phyloP scores from a whole-genome alignment of 2,113 vertebrate species.

The Cricetomys ansorgei region DNA sequence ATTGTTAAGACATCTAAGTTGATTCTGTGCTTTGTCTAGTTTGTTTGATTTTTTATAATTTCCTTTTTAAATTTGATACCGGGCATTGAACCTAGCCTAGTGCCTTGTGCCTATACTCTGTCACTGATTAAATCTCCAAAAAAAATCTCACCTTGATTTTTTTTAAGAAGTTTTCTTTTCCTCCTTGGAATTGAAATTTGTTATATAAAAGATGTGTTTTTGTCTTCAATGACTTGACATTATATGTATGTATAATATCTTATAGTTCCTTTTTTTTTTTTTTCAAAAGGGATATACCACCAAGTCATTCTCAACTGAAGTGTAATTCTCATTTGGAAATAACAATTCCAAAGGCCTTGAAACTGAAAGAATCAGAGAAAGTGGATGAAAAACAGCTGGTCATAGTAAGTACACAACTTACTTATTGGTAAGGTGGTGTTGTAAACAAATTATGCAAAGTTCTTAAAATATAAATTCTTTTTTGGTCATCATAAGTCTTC shows the following conservation, averaged over 20 bases:
- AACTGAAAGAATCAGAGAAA: slow-evolving; percentile 92
- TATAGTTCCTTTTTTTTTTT: slow-evolving; percentile 65
- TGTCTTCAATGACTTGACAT: slow-evolving; percentile 25
- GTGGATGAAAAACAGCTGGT: slow-evolving; percentile 90
- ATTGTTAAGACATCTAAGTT: neutral
- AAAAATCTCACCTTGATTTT: neutral
- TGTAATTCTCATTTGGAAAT: slow-evolving; percentile 87
- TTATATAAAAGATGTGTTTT: slow-evolving; percentile 39
- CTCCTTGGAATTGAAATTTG: slow-evolving; percentile 39
- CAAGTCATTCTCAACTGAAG: slow-evolving; percentile 83
- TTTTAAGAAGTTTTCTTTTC: neutral
- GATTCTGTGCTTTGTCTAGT: neutral
- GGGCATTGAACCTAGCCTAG: neutral
- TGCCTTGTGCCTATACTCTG: neutral
- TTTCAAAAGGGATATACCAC: slow-evolving; percentile 81
- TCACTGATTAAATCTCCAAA: neutral
- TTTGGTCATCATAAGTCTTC: slow-evolving; percentile 7
- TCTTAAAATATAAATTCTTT: slow-evolving; percentile 40
- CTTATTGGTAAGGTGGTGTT: neutral
- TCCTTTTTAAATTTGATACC: neutral
- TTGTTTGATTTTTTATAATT: neutral
- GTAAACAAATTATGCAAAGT: neutral
- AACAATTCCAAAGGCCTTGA: slow-evolving; percentile 91
- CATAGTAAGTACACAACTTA: slow-evolving; percentile 88
- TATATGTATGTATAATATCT: slow-evolving; percentile 6